Percentiles rank a stretch among this genome's conserved stretches.
Evolutionary conservation across 2,113 vertebrate genomes (phyloP).

Genomic region (Abramis brama): DNA sequence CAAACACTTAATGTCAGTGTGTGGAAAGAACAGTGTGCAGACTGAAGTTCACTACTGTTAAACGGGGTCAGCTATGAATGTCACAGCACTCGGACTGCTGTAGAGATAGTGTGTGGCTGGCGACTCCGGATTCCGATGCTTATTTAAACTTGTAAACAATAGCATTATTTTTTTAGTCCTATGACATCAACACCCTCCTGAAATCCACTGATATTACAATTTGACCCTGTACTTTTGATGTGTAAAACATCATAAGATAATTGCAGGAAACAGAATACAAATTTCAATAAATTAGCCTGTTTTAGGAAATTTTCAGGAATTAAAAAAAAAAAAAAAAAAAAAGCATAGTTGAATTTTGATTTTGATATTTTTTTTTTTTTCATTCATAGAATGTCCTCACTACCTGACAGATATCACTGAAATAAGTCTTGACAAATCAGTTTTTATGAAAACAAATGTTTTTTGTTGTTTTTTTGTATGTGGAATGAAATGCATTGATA

Average conservation of each 20-base stretch:
- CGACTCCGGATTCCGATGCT: background rate
- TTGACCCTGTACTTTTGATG: background rate
- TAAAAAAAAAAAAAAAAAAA: too few species aligned
- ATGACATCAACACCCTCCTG: background rate
- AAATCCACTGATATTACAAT: background rate
- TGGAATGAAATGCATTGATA: too few species aligned
- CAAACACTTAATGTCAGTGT: constrained; percentile 18
- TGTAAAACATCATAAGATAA: background rate
- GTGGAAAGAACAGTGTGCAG: constrained; percentile 66
- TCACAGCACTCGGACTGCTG: constrained; percentile 3
- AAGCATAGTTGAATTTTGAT: background rate
- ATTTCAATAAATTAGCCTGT: background rate
- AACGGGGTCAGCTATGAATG: constrained; percentile 57
- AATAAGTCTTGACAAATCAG: background rate
- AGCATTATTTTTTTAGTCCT: background rate
- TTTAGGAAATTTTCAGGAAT: background rate
- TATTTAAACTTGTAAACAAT: background rate
- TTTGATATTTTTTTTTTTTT: background rate
- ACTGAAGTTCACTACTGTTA: constrained; percentile 46
- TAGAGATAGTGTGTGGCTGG: background rate
- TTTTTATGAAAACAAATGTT: background rate
- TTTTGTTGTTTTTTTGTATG: too few species aligned
- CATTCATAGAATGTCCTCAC: background rate
- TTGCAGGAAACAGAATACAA: background rate
- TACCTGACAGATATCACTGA: background rate